Evolutionary conservation across 1,140 invertebrate genomes (phyloP).

Genomic region (Tetragnatha versicolor): DNA sequence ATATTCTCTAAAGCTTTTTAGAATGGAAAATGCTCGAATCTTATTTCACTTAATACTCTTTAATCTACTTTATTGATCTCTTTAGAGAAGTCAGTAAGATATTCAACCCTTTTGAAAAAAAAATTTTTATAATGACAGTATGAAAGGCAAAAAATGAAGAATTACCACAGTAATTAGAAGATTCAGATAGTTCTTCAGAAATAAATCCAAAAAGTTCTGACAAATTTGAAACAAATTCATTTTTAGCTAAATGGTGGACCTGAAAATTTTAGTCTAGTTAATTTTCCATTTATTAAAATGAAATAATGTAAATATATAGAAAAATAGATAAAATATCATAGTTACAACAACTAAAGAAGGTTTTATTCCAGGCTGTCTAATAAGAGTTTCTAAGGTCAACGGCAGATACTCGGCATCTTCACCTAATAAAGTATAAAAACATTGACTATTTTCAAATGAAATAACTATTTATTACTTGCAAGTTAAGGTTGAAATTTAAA

Average conservation of each 20-base stretch:
- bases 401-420: slow-evolving; percentile 63
- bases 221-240: slow-evolving; percentile 61
- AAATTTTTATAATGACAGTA: no score
- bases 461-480: no score
- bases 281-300: background rate
- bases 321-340: slow-evolving; percentile 59
- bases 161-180: slow-evolving; percentile 53
- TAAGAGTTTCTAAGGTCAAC: slow-evolving; percentile 66
- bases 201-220: slow-evolving; percentile 63
- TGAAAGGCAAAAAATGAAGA: slow-evolving; percentile 4
- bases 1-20: no score
- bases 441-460: no score
- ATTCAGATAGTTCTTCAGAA: slow-evolving; percentile 58
- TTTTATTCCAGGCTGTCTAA: slow-evolving; percentile 67
- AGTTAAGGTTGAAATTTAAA: no score
- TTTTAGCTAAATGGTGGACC: slow-evolving; percentile 45
- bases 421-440: slow-evolving; percentile 61
- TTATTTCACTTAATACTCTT: no score
- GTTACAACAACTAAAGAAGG: slow-evolving; percentile 62
- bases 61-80: no score
- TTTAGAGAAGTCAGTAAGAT: no score
- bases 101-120: no score
- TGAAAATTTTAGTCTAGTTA: slow-evolving; percentile 7
- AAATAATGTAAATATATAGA: background rate
- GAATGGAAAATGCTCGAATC: no score